A percentile compares a stretch with the other conserved stretches of the same genome.
These are phyloP conservation scores for Metellina segmentata DNA, from an alignment of 2,888 invertebrate genomes.

Conservation along the genomic window DNA sequence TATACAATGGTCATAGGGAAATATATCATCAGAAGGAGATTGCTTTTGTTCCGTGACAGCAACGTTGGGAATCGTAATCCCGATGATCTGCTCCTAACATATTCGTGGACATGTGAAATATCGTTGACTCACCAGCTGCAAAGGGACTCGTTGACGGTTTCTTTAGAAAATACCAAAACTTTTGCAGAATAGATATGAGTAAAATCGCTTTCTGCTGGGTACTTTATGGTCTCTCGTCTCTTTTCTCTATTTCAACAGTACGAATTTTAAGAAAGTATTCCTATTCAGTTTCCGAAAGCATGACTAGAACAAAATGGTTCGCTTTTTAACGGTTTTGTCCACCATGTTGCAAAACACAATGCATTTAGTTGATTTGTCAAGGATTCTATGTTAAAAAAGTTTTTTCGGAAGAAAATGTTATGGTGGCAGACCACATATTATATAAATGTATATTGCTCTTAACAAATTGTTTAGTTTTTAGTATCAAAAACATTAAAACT, in stretches of 20 bases:
- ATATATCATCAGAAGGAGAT: constrained; percentile 73
- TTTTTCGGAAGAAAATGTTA: too few relatives aligned
- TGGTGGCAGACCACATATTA: too few relatives aligned
- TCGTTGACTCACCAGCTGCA: constrained; percentile 43
- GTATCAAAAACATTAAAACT: too few relatives aligned
- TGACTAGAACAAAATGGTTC: too few relatives aligned
- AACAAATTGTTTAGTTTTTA: too few relatives aligned
- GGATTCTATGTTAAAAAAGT: too few relatives aligned
- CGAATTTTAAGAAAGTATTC: neutral
- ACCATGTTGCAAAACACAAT: too few relatives aligned
- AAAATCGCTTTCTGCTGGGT: constrained; percentile 33
- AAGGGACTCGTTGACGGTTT: constrained; percentile 34
- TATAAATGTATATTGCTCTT: too few relatives aligned
- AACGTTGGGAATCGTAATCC: constrained; percentile 56
- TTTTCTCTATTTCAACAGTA: neutral
- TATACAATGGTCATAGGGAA: constrained; percentile 61
- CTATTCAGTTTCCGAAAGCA: too few relatives aligned
- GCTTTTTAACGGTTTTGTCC: neutral
- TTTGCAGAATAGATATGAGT: constrained; percentile 16
- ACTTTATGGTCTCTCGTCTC: constrained; percentile 16
- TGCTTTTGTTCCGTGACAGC: constrained; percentile 66
- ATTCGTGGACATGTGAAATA: constrained; percentile 60
- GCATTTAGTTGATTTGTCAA: too few relatives aligned
- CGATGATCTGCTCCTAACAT: constrained; percentile 54
- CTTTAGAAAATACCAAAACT: constrained; percentile 23